Evolutionary conservation across 2,113 vertebrate genomes (phyloP).

Genomic region (Indicator indicator): DNA sequence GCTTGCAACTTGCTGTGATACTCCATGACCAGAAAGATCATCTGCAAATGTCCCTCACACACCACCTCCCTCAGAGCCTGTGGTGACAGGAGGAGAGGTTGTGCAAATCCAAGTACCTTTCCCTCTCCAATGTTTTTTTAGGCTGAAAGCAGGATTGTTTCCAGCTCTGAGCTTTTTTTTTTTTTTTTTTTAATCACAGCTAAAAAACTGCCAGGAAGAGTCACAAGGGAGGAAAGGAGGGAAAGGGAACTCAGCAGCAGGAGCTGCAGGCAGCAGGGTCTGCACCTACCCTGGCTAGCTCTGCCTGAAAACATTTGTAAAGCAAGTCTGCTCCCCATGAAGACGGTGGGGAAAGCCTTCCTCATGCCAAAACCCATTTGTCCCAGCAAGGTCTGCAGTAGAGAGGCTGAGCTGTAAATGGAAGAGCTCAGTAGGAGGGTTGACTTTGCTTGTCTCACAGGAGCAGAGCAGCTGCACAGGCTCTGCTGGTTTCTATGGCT

Average conservation of each 20-base stretch:
- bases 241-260: background rate
- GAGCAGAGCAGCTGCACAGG: background rate
- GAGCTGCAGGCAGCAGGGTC: background rate
- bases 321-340: background rate
- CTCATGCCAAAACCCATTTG: background rate
- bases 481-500: fast-evolving
- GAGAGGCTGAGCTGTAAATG: background rate
- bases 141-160: background rate
- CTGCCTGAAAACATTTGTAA: background rate
- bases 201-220: background rate
- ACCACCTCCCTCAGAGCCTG: fast-evolving
- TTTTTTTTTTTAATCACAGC: background rate
- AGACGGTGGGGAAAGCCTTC: background rate
- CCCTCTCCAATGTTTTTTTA: background rate
- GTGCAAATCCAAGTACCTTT: background rate
- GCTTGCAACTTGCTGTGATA: background rate
- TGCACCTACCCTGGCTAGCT: background rate
- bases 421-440: background rate
- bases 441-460: background rate
- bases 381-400: background rate
- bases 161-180: background rate
- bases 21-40: background rate
- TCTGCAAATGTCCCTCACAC: background rate
- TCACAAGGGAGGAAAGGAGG: background rate
- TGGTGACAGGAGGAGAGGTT: background rate